Evolutionary conservation across 2,113 vertebrate genomes (phyloP).

Genomic region (Microcebus lehilahytsara): DNA sequence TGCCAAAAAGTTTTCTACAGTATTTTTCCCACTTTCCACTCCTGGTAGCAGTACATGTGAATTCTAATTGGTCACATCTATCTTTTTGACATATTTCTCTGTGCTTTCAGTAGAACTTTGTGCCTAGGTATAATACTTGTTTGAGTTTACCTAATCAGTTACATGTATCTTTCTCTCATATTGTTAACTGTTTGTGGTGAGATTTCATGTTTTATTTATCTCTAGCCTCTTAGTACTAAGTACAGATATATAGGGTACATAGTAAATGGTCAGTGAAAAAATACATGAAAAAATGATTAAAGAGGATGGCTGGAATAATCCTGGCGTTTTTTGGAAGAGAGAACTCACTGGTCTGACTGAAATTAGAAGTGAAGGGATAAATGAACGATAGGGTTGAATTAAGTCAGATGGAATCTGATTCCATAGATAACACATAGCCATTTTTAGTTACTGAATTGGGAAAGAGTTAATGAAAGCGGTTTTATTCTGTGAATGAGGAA

Average conservation of each 20-base stretch:
- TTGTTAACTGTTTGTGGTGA: background rate
- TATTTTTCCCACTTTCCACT: background rate
- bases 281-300: background rate
- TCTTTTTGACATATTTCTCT: background rate
- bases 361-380: background rate
- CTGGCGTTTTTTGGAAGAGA: background rate
- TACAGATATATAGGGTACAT: background rate
- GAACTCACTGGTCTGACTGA: background rate
- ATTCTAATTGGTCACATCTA: background rate
- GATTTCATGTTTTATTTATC: background rate
- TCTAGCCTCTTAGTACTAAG: background rate
- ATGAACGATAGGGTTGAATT: background rate
- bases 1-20: background rate
- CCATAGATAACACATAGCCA: background rate
- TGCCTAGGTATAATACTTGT: background rate
- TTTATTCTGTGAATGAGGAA: conserved; percentile 22
- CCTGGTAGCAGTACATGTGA: background rate
- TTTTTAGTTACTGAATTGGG: background rate
- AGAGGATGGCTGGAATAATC: background rate
- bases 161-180: background rate
- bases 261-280: background rate
- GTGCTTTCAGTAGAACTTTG: background rate
- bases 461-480: background rate
- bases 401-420: background rate
- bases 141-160: background rate